phyloP scores from a whole-genome alignment of 2,888 invertebrate species.

The Calameuta pallipes region DNA sequence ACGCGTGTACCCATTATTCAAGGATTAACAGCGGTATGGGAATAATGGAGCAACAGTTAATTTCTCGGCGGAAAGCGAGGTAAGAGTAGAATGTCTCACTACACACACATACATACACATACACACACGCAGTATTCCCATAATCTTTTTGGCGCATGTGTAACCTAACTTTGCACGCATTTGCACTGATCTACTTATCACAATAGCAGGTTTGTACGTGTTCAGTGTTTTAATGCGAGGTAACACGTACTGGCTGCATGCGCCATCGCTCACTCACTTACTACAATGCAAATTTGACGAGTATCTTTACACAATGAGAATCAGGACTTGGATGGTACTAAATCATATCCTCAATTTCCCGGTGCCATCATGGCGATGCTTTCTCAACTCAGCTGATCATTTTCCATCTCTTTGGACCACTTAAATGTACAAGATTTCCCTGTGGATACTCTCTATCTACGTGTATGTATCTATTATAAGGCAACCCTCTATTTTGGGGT shows the following conservation, averaged over 20 bases:
- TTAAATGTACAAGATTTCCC: neutral
- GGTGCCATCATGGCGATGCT: neutral
- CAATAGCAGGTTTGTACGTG: neutral
- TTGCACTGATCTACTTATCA: neutral
- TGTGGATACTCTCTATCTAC: neutral
- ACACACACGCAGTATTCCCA: neutral
- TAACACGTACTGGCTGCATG: neutral
- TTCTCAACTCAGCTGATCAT: neutral
- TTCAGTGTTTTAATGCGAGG: neutral
- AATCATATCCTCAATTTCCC: neutral
- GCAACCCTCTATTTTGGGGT: neutral
- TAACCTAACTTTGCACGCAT: neutral
- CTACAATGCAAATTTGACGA: neutral
- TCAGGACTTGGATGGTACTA: neutral
- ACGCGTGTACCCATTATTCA: neutral
- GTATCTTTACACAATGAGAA: neutral
- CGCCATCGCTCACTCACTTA: neutral
- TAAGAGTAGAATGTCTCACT: neutral
- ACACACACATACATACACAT: neutral
- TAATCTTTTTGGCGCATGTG: neutral
- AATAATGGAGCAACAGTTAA: neutral
- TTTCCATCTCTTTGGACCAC: neutral
- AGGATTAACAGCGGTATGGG: neutral
- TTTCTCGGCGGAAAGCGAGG: neutral
- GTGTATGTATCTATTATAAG: neutral